These are phyloP conservation scores for Cirrhinus molitorella DNA, from an alignment of 2,797 vertebrate species.

Conservation along the genomic window DNA sequence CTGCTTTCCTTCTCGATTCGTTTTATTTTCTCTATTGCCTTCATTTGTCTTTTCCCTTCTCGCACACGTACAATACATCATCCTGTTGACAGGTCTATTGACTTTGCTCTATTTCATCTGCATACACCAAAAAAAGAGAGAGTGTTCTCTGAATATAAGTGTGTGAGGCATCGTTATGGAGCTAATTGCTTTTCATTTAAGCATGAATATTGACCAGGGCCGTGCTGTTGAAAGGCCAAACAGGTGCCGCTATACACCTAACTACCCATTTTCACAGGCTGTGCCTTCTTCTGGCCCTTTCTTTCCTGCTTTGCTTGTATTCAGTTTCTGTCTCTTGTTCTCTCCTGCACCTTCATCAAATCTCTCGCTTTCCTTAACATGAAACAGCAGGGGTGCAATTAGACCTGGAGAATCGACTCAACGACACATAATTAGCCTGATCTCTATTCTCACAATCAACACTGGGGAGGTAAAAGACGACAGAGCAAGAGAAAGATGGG, in stretches of 20 bases:
- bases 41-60: slow-evolving; percentile 41
- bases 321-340: slow-evolving; percentile 7
- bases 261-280: slow-evolving; percentile 1
- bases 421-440: slow-evolving; percentile 62
- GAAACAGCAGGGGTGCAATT: slow-evolving; percentile 59
- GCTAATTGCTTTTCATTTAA: slow-evolving; percentile 53
- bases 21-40: slow-evolving; percentile 24
- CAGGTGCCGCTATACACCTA: slow-evolving; percentile 27
- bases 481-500: slow-evolving; percentile 9
- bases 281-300: not conserved
- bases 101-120: slow-evolving; percentile 41
- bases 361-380: slow-evolving; percentile 41
- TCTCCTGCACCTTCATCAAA: slow-evolving; percentile 26
- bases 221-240: slow-evolving; percentile 49
- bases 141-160: not conserved
- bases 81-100: slow-evolving; percentile 26
- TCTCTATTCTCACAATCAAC: slow-evolving; percentile 67
- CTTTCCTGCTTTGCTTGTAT: slow-evolving; percentile 36
- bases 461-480: slow-evolving; percentile 19
- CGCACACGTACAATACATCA: slow-evolving; percentile 28
- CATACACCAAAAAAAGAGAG: slow-evolving; percentile 2
- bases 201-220: slow-evolving; percentile 43
- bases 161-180: slow-evolving; percentile 43
- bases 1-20: not conserved
- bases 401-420: slow-evolving; percentile 55